Conservation (phyloP, 2,888 invertebrate species). For the Timandra comae region DNA sequence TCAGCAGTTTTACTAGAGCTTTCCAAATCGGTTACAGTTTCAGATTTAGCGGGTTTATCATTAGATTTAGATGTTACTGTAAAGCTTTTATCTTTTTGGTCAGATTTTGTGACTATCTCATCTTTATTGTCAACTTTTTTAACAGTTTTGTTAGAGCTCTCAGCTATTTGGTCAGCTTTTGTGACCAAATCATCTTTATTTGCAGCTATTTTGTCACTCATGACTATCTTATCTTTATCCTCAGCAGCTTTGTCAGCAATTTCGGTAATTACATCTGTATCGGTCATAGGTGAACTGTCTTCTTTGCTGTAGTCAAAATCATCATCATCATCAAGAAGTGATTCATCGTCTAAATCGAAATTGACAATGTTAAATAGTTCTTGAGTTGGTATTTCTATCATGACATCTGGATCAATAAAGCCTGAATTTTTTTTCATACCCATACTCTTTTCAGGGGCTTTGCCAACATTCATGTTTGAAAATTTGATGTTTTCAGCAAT, state of each 20-base stretch:
- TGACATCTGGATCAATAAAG: slow-evolving; percentile 50
- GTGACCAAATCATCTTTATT: neutral
- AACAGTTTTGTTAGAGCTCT: neutral
- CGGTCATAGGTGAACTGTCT: too few relatives aligned
- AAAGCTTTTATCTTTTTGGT: too few relatives aligned
- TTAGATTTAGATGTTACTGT: neutral
- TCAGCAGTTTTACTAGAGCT: neutral
- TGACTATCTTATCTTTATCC: neutral
- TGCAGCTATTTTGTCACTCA: neutral
- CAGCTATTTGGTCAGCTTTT: neutral
- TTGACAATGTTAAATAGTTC: slow-evolving; percentile 42
- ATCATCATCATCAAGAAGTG: slow-evolving; percentile 1
- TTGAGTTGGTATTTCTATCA: slow-evolving; percentile 61
- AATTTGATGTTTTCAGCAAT: too few relatives aligned
- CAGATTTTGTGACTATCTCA: neutral
- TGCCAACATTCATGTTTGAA: too few relatives aligned
- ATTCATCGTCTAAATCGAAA: slow-evolving; percentile 26
- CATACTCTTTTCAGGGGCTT: too few relatives aligned
- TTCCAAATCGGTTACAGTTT: neutral
- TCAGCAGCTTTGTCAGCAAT: neutral
- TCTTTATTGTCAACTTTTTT: neutral
- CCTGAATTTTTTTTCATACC: slow-evolving; percentile 11
- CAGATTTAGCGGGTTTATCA: neutral
- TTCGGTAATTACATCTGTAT: slow-evolving; percentile 4
- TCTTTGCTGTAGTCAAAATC: too few relatives aligned